These are phyloP conservation scores for Gila robusta DNA, from an alignment of 2,797 vertebrate genomes.

Conservation along the genomic window DNA sequence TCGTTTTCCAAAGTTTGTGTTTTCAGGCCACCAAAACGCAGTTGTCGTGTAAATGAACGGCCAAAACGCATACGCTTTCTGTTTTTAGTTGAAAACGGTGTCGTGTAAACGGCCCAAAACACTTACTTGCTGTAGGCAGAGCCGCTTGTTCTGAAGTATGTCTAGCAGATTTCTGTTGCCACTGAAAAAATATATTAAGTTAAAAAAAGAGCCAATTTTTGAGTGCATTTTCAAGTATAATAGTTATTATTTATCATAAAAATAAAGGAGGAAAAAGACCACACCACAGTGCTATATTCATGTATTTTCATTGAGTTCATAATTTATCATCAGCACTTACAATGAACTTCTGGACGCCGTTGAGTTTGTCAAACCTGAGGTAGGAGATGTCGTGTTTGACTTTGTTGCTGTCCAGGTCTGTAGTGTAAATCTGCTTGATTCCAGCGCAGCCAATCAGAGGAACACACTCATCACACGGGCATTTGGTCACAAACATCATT, in stretches of 20 bases:
- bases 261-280: neutral
- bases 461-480: constrained; percentile 94
- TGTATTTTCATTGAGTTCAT: neutral
- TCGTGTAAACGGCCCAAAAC: neutral
- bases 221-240: no score
- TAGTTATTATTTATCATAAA: neutral
- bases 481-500: constrained; percentile 96
- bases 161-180: constrained; percentile 79
- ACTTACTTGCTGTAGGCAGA: constrained; percentile 70
- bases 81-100: neutral
- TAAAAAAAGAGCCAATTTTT: constrained; percentile 35
- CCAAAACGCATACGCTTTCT: neutral
- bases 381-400: constrained; percentile 96
- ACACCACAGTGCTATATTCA: neutral
- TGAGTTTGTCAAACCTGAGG: constrained; percentile 85
- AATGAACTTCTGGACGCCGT: constrained; percentile 85
- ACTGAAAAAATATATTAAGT: constrained; percentile 77
- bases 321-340: constrained; percentile 77
- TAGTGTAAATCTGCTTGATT: constrained; percentile 92
- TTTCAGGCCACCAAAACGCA: neutral
- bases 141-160: constrained; percentile 31
- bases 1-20: neutral
- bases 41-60: neutral
- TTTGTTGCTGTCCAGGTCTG: constrained; percentile 89
- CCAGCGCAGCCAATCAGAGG: constrained; percentile 92